Evolutionary conservation across 1,140 invertebrate species (phyloP).

Genomic region (Galleria mellonella): DNA sequence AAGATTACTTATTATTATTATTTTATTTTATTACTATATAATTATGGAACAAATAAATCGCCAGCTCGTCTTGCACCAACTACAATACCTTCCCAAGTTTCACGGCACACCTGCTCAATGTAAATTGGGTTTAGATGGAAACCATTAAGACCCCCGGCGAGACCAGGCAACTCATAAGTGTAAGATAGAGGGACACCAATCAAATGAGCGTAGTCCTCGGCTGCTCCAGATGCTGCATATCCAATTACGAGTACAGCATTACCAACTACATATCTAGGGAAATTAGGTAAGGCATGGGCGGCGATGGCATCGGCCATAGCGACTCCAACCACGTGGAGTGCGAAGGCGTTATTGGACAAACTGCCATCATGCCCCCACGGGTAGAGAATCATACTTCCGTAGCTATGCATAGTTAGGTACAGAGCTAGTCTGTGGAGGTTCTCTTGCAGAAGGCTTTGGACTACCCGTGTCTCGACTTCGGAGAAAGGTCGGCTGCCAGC

Average conservation of each 20-base stretch:
- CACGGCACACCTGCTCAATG: conserved; percentile 69
- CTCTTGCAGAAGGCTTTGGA: conserved; percentile 72
- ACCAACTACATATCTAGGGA: conserved; percentile 26
- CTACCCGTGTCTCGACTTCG: conserved; percentile 79
- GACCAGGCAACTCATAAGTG: conserved; percentile 79
- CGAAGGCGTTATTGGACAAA: conserved; percentile 37
- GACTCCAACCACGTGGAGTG: conserved; percentile 50
- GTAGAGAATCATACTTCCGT: conserved; percentile 76
- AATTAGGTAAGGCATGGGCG: conserved; percentile 7
- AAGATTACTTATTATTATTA: no score
- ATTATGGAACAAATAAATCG: conserved; percentile 5
- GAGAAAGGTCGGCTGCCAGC: conserved; percentile 77
- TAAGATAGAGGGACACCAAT: conserved; percentile 77
- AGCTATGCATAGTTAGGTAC: conserved; percentile 79
- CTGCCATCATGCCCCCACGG: conserved; percentile 77
- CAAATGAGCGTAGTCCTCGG: conserved; percentile 80
- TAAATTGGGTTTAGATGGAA: conserved; percentile 77
- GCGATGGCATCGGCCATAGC: conserved; percentile 58
- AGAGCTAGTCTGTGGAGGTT: conserved; percentile 67
- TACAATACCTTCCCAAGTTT: conserved; percentile 82
- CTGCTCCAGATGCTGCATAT: conserved; percentile 75
- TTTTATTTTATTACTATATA: no score
- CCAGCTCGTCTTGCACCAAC: conserved; percentile 46
- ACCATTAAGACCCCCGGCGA: conserved; percentile 55
- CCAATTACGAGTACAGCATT: conserved; percentile 23